Evolutionary conservation across 2,113 vertebrate species (phyloP), one percentile per base, ranked within the genome.

Genomic region (Oxygymnocypris stewartii): DNA sequence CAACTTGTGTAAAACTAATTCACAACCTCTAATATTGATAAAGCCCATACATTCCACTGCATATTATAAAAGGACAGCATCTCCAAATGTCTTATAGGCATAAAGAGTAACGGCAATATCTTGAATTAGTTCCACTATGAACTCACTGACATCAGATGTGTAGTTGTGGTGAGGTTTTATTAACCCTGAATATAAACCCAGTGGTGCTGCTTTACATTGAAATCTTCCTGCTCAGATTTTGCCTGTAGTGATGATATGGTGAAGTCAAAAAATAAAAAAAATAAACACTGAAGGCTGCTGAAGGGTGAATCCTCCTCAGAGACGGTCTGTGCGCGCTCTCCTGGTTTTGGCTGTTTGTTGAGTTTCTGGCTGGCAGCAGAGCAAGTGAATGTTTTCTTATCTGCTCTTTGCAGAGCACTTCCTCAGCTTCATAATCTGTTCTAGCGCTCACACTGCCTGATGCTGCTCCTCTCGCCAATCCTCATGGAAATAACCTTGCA

Each of bases 341-440:
- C 31, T 82, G 67, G 59, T 81, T 76, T 88, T 89, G 90, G 92
- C 91, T 92, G 90, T 90, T 94, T 93, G 93, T 94, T 93, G 93
- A 90, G 93, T 93, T 94, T 95, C 95, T 95, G 91, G 93, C 94
- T 95, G 93, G 92, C 91, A 94, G 57, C 57, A 23, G 57, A 59
- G 57, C 57, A 23, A 59, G 92, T 86, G 51, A 88, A 31, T 20
- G 35, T 94, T 90, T 93, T 89, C 94, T 96, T 96, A 96, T 96
- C 94, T 95, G 87, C 91, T 93, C 90, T 90, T 93, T 93, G 92
- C 94, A 96, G 94, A 51, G 44, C 93, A 91, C 91, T 90, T 93
- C 91, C 92, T 91, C 93, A 94, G 92, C 93, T 93, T 89, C 84
- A 89, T 95, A 95, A 95, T 95, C 94, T 95, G 90, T 93, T 94